Conservation (phyloP, 2,797 vertebrate species). For the Cottoperca gobio region DNA sequence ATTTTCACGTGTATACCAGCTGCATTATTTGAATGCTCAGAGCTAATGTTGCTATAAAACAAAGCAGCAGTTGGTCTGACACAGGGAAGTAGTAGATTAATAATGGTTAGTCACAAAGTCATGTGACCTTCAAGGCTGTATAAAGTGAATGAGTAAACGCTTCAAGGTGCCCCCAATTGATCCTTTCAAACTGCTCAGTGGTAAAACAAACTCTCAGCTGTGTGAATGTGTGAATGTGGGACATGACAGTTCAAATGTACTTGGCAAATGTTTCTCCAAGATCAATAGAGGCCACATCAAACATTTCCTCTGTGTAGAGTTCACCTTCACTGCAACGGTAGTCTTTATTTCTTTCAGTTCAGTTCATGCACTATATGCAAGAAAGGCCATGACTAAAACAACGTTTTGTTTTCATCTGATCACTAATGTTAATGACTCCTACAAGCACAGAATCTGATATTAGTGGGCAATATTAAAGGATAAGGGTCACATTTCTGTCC, state of each 20-base stretch:
- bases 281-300: slow-evolving; percentile 34
- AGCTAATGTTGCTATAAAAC: neutral
- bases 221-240: slow-evolving; percentile 8
- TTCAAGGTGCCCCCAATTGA: neutral
- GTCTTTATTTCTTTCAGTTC: neutral
- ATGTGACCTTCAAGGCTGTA: slow-evolving; percentile 23
- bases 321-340: slow-evolving; percentile 1
- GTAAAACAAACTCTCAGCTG: slow-evolving; percentile 14
- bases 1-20: slow-evolving; percentile 21
- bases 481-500: neutral
- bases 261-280: slow-evolving; percentile 13
- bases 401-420: neutral
- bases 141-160: slow-evolving; percentile 6
- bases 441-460: neutral
- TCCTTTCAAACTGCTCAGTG: neutral
- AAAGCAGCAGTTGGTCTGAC: slow-evolving; percentile 6
- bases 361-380: neutral
- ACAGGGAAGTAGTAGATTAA: neutral
- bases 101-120: neutral
- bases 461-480: neutral
- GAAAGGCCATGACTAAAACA: neutral
- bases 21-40: slow-evolving; percentile 43
- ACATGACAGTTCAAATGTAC: neutral
- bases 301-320: neutral
- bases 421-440: neutral